Conservation (phyloP, 2,113 vertebrate species). For the Xenus cinereus region DNA sequence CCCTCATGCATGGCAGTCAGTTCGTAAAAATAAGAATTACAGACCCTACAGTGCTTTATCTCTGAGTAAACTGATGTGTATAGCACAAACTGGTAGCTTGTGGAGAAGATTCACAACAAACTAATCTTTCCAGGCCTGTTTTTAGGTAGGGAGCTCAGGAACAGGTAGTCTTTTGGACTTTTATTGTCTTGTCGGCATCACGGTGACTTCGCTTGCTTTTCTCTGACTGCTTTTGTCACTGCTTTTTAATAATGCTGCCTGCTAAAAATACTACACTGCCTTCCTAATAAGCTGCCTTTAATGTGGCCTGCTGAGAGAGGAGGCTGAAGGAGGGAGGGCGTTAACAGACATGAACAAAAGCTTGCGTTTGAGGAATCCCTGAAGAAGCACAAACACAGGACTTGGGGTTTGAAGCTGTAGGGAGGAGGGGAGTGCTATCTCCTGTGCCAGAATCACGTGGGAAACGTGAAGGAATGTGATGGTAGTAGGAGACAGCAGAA, state of each 20-base stretch:
- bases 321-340: not conserved
- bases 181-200: not conserved
- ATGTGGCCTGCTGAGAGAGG: not conserved
- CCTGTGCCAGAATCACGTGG: not conserved
- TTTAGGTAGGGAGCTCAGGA: not conserved
- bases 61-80: not conserved
- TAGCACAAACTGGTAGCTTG: not conserved
- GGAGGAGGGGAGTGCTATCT: not conserved
- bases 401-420: not conserved
- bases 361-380: not conserved
- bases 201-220: not conserved
- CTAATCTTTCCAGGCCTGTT: not conserved
- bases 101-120: not conserved
- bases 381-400: not conserved
- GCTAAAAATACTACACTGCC: not conserved
- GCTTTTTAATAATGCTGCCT: not conserved
- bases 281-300: not conserved
- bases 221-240: not conserved
- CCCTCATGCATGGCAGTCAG: rapidly evolving
- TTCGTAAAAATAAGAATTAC: not conserved
- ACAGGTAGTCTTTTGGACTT: not conserved
- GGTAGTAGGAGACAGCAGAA: not conserved
- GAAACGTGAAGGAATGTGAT: not conserved
- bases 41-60: not conserved
- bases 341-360: not conserved